Conservation (phyloP, 1,140 invertebrate genomes). For the Diuraphis noxia region DNA sequence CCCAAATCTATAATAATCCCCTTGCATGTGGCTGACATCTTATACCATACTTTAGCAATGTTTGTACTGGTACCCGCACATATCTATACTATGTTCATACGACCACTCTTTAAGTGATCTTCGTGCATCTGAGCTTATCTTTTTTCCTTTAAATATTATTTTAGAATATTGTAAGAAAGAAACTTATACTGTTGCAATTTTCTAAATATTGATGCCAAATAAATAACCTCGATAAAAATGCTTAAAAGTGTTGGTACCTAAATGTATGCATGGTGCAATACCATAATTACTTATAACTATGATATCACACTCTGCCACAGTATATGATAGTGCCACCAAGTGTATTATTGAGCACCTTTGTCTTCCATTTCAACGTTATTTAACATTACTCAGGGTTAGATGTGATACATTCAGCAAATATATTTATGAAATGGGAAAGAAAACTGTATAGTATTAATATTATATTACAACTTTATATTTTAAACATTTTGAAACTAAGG, state of each 20-base stretch:
- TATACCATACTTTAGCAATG: neutral
- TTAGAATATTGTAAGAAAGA: neutral
- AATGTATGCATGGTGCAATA: neutral
- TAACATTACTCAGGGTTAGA: neutral
- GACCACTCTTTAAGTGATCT: neutral
- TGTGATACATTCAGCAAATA: neutral
- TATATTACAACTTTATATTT: neutral
- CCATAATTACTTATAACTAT: neutral
- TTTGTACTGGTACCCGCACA: slow-evolving; percentile 2
- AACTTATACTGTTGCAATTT: neutral
- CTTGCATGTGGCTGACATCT: neutral
- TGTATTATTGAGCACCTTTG: neutral
- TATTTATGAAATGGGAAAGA: neutral
- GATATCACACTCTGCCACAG: neutral
- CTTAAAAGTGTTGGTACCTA: neutral
- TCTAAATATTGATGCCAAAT: neutral
- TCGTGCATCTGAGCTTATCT: neutral
- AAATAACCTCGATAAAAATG: neutral
- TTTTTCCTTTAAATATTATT: neutral
- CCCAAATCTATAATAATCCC: neutral
- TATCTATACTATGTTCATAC: neutral
- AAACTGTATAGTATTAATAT: neutral
- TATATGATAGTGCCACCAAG: neutral
- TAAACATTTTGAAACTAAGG: neutral
- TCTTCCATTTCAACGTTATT: neutral